Evolutionary conservation across 2,888 invertebrate genomes (phyloP).

Genomic region (Yponomeuta evonymella): DNA sequence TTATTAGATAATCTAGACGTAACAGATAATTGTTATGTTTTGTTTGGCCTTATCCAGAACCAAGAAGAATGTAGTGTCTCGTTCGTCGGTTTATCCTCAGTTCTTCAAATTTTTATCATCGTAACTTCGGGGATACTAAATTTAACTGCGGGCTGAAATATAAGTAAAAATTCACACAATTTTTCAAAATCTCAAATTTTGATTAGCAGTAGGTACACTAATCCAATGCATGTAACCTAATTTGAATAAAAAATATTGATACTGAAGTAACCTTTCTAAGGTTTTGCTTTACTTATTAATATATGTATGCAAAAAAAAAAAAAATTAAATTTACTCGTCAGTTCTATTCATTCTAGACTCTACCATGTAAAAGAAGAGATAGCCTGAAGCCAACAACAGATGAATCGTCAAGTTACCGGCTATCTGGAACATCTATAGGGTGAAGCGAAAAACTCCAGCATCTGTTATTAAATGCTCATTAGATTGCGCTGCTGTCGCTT

Average conservation of each 20-base stretch:
- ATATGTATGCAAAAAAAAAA: not conserved
- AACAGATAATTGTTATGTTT: too few species aligned
- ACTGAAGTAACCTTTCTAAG: slow-evolving; percentile 20
- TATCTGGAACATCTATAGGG: slow-evolving; percentile 32
- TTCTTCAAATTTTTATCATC: too few species aligned
- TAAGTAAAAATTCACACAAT: too few species aligned
- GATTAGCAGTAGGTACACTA: too few species aligned
- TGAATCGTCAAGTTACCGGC: slow-evolving; percentile 44
- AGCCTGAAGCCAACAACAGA: slow-evolving; percentile 47
- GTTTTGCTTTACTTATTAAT: not conserved
- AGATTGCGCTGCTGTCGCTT: slow-evolving; percentile 33
- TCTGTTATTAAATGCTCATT: slow-evolving; percentile 67
- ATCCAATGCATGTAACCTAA: too few species aligned
- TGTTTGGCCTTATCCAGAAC: too few species aligned
- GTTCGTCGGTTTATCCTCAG: too few species aligned
- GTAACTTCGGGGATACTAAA: too few species aligned
- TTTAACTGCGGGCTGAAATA: too few species aligned
- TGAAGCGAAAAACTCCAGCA: slow-evolving; percentile 37
- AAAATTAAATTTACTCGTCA: not conserved
- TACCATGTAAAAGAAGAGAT: slow-evolving; percentile 45
- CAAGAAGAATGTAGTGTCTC: too few species aligned
- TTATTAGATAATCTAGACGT: too few species aligned
- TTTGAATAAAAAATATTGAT: not conserved
- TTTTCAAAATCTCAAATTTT: too few species aligned
- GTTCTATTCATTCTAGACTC: slow-evolving; percentile 26